phyloP scores from a whole-genome alignment of 2,113 vertebrate genomes.

The Chaetorhynchus papuensis region DNA sequence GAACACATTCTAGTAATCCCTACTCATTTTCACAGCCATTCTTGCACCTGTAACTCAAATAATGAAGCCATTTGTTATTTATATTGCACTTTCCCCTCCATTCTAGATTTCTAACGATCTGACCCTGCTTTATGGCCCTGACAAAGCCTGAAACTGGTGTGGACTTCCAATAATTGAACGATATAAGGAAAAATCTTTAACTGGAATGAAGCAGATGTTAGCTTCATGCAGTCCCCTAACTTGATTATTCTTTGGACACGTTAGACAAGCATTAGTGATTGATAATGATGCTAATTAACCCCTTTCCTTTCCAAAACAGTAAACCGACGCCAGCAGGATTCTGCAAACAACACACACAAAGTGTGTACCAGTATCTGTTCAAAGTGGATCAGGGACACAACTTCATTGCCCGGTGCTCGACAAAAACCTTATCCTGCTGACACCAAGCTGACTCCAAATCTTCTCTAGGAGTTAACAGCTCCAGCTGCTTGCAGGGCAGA shows the following conservation, averaged over 20 bases:
- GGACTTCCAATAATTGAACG: constrained; percentile 56
- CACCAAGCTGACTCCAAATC: neutral
- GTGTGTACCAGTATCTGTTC: constrained; percentile 41
- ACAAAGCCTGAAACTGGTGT: constrained; percentile 53
- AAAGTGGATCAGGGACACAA: constrained; percentile 4
- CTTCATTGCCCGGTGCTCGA: neutral
- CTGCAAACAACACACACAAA: constrained; percentile 62
- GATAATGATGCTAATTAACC: constrained; percentile 82
- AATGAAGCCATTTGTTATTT: constrained; percentile 67
- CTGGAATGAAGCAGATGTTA: constrained; percentile 79
- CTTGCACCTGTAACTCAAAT: constrained; percentile 71
- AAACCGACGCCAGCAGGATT: constrained; percentile 61
- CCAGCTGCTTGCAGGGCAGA: neutral
- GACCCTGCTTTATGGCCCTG: constrained; percentile 68
- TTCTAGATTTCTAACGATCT: constrained; percentile 62
- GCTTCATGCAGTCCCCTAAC: constrained; percentile 75
- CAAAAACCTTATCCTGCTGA: neutral
- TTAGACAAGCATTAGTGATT: constrained; percentile 82
- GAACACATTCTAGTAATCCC: constrained; percentile 10
- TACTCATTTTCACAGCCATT: constrained; percentile 11
- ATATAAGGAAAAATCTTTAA: constrained; percentile 68
- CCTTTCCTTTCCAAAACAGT: constrained; percentile 72
- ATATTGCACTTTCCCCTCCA: constrained; percentile 34
- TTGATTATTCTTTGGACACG: constrained; percentile 81
- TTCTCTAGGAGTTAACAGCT: neutral